Percentiles rank a stretch among this genome's conserved stretches.
These are phyloP conservation scores for Nansenia antarctica DNA, from an alignment of 2,113 vertebrate genomes.

Conservation along the genomic window DNA sequence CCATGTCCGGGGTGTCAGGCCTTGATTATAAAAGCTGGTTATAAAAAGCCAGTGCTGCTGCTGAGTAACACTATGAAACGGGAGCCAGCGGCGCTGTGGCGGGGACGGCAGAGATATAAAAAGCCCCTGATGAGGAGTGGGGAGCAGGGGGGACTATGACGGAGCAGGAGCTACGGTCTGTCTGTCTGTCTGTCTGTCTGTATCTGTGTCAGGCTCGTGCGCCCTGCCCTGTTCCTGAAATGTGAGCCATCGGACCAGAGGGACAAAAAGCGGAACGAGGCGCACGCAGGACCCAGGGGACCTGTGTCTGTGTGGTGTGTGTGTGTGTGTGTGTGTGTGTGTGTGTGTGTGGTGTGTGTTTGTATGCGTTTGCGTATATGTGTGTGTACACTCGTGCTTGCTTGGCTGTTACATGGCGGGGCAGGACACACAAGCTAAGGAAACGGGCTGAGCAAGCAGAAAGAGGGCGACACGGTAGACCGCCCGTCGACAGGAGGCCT, in stretches of 20 bases:
- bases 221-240: slow-evolving; percentile 51
- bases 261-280: no score
- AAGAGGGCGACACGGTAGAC: no score
- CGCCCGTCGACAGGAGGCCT: no score
- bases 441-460: slow-evolving; percentile 22
- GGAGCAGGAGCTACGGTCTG: slow-evolving; percentile 34
- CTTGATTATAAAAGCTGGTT: neutral
- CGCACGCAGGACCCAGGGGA: no score
- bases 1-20: neutral
- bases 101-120: slow-evolving; percentile 12
- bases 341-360: neutral
- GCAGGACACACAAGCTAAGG: slow-evolving; percentile 41
- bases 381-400: slow-evolving; percentile 32
- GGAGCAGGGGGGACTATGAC: slow-evolving; percentile 29
- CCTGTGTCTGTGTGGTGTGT: slow-evolving; percentile 17
- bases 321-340: slow-evolving; percentile 13
- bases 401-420: slow-evolving; percentile 46
- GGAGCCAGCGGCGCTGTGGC: neutral
- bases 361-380: neutral
- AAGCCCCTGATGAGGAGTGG: no score
- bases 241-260: slow-evolving; percentile 38
- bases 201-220: slow-evolving; percentile 36
- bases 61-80: slow-evolving; percentile 60
- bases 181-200: slow-evolving; percentile 26
- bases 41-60: slow-evolving; percentile 47